Conservation (phyloP, 2,888 invertebrate genomes). For the Drosophila sordidapex region DNA sequence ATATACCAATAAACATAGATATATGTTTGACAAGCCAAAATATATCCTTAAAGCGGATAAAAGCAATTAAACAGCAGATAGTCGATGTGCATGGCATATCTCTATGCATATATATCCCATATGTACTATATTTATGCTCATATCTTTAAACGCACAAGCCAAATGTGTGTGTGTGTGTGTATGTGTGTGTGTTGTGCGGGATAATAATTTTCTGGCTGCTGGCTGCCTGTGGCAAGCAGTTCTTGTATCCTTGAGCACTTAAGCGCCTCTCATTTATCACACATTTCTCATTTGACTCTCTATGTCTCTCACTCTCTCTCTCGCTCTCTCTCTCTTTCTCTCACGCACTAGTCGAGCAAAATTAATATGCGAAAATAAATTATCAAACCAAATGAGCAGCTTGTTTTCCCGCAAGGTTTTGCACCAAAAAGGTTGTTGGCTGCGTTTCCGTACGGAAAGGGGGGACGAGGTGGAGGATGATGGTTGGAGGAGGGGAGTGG, state of each 20-base stretch:
- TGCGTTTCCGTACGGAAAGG: not conserved
- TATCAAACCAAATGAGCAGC: slow-evolving; percentile 78
- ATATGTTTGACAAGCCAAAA: slow-evolving; percentile 9
- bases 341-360: slow-evolving; percentile 57
- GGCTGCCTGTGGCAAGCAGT: slow-evolving; percentile 33
- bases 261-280: slow-evolving; percentile 77
- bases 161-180: slow-evolving; percentile 5
- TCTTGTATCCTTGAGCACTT: slow-evolving; percentile 57
- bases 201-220: slow-evolving; percentile 50
- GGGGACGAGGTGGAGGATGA: not conserved
- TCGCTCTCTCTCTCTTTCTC: not conserved
- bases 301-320: slow-evolving; percentile 2
- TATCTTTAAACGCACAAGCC: slow-evolving; percentile 27
- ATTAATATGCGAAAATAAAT: slow-evolving; percentile 80
- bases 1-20: slow-evolving; percentile 4
- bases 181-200: slow-evolving; percentile 20
- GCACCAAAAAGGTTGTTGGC: slow-evolving; percentile 41
- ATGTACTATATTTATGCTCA: slow-evolving; percentile 24
- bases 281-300: slow-evolving; percentile 71
- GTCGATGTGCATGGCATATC: not conserved
- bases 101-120: slow-evolving; percentile 1
- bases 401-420: slow-evolving; percentile 50
- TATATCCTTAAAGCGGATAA: slow-evolving; percentile 18
- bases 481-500: not conserved
- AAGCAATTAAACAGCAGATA: slow-evolving; percentile 60